Conservation (phyloP, 1,140 invertebrate genomes). For the Drosophila orena region DNA sequence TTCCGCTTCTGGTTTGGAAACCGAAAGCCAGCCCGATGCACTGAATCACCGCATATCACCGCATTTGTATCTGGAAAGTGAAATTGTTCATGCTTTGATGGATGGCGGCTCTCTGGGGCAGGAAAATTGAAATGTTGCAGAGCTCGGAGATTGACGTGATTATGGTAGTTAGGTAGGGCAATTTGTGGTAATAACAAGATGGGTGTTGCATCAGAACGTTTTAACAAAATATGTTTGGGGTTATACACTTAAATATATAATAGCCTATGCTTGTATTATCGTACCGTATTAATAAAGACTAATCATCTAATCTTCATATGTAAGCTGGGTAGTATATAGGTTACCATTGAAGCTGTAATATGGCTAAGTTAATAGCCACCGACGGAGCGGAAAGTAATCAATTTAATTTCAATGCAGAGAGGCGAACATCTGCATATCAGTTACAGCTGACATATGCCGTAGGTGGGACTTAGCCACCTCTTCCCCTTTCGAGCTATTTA, state of each 20-base stretch:
- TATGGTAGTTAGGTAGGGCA: slow-evolving; percentile 22
- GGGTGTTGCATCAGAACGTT: slow-evolving; percentile 13
- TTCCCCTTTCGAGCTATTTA: slow-evolving; percentile 41
- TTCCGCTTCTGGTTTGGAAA: slow-evolving; percentile 69
- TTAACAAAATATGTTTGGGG: not conserved
- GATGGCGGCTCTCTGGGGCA: slow-evolving; percentile 19
- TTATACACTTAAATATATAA: too few relatives aligned
- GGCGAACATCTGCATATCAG: slow-evolving; percentile 34
- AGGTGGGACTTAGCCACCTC: slow-evolving; percentile 7
- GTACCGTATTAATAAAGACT: too few relatives aligned
- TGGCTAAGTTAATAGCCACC: not conserved
- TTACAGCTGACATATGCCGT: slow-evolving; percentile 26
- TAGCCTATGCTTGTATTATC: too few relatives aligned
- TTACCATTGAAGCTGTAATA: not conserved
- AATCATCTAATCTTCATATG: too few relatives aligned
- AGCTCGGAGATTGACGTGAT: slow-evolving; percentile 36
- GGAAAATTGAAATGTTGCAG: slow-evolving; percentile 50
- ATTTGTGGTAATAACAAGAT: slow-evolving; percentile 15
- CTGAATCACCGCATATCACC: slow-evolving; percentile 38
- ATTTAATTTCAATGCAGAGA: slow-evolving; percentile 29
- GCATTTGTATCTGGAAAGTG: slow-evolving; percentile 52
- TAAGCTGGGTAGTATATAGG: not conserved
- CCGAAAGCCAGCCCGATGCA: slow-evolving; percentile 54
- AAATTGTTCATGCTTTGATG: slow-evolving; percentile 61
- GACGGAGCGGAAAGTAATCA: slow-evolving; percentile 9